Evolutionary conservation across 2,888 invertebrate genomes (phyloP), one percentile per base, ranked within the genome.

Genomic region (Leucania comma): DNA sequence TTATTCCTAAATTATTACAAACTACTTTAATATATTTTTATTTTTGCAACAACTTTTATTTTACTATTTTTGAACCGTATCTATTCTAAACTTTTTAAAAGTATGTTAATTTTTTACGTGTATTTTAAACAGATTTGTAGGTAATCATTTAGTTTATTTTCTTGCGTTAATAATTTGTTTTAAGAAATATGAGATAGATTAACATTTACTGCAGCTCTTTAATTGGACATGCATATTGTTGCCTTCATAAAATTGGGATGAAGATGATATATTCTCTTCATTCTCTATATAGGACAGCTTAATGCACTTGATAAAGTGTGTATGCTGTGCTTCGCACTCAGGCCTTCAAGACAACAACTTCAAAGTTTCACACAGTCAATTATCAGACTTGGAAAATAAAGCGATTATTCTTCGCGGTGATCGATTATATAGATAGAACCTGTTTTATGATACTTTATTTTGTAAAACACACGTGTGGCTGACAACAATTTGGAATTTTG

Each of bases 381-480:
- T 76, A 74, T 42, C 20, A 63, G 26, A 64, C 24, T 79, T 75
- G 29, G 51, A 79, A 76, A 78, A 80, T 75, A 72, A 77, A 79
- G 68, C 56, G 53, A 74, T 72, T 75, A 84, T 66, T 68, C 50
- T 66, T 58, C 51, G 46, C 58, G 51, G 20, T 60, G 56, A 72
- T 68, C 51, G 32, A 50, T 63, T 26, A 35, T 38, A 22, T 57
- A 69, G 60, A 78, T 67, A 42, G 59, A 82, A 82, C 69, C 65
- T 68, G 82, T 80, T 83, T 70, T 68, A 35, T 26, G 12, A 26
- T 60, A 38, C 10, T 63, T 68, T 73, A 69, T 74, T 82, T 51
- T 62, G 24, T 42, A 63, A 68, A 29, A 54, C 0, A 42, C 60
- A 56, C 29, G 22, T 56, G 29, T 24, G n/a, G 38, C 54, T 42